Conservation (phyloP, 2,888 invertebrate species). For the Heliconius ethilla region DNA sequence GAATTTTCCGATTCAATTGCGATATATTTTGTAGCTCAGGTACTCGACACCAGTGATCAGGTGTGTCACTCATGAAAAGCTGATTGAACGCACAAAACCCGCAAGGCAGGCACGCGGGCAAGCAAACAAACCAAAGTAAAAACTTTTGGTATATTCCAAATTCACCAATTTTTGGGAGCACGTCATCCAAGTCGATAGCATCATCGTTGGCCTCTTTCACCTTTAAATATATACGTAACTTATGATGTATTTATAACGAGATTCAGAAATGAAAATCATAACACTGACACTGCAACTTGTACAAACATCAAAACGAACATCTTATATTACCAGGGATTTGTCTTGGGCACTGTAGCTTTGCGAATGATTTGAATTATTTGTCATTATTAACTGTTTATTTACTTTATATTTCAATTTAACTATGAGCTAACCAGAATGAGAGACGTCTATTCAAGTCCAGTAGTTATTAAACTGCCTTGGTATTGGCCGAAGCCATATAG, state of each 20-base stretch:
- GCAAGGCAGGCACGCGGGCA: conserved; percentile 94
- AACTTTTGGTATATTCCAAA: conserved; percentile 94
- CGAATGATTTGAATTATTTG: conserved; percentile 39
- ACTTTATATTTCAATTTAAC: conserved; percentile 14
- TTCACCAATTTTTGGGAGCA: conserved; percentile 92
- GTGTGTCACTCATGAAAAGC: conserved; percentile 94
- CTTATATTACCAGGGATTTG: conserved; percentile 56
- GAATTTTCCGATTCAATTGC: conserved; percentile 80
- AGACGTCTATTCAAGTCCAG: conserved; percentile 55
- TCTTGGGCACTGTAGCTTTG: conserved; percentile 56
- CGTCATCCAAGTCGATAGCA: conserved; percentile 90
- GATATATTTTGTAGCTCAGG: conserved; percentile 85
- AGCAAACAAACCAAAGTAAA: conserved; percentile 91
- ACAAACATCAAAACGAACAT: conserved; percentile 19
- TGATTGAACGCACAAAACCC: conserved; percentile 97
- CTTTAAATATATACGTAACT: conserved; percentile 48
- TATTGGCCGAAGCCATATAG: conserved; percentile 68
- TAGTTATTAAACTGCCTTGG: conserved; percentile 59
- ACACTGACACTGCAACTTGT: background rate
- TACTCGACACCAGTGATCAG: conserved; percentile 92
- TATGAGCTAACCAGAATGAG: conserved; percentile 33
- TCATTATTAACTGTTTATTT: conserved; percentile 40
- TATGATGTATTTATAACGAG: conserved; percentile 27
- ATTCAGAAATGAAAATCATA: background rate
- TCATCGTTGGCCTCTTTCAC: conserved; percentile 68